A percentile compares a stretch with the other conserved stretches of the same genome.
Evolutionary conservation across 2,888 invertebrate species (phyloP).

Genomic region (Epiblema foenella): DNA sequence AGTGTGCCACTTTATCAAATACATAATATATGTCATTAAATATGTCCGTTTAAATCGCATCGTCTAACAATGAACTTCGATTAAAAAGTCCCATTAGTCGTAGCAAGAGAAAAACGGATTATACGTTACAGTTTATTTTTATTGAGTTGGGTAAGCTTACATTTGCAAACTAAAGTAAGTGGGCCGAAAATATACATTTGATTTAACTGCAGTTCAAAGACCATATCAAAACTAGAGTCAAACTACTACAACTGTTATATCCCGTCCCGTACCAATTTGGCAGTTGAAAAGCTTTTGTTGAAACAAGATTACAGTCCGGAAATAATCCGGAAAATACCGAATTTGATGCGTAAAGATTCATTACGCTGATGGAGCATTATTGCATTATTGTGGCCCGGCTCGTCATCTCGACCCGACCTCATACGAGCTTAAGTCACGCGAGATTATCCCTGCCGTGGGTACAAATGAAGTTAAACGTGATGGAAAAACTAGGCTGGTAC

Average conservation of each 20-base stretch:
- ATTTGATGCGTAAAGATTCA: conserved; percentile 31
- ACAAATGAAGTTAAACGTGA: not conserved
- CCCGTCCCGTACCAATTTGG: not conserved
- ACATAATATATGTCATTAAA: too few relatives aligned
- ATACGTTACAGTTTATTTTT: too few relatives aligned
- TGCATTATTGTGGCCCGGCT: conserved; percentile 28
- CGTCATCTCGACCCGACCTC: conserved; percentile 18
- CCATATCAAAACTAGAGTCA: not conserved
- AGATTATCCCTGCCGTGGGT: not conserved
- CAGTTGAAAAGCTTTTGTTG: conserved; percentile 5
- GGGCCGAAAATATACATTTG: too few relatives aligned
- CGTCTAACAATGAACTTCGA: too few relatives aligned
- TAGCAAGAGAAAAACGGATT: too few relatives aligned
- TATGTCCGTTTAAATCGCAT: too few relatives aligned
- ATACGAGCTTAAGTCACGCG: conserved; percentile 23
- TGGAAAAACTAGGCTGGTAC: not conserved
- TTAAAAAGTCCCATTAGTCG: too few relatives aligned
- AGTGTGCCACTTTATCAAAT: too few relatives aligned
- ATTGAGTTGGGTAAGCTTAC: not conserved
- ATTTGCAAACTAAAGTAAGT: not conserved
- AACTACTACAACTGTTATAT: not conserved
- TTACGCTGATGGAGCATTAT: conserved; percentile 37
- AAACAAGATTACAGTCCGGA: not conserved
- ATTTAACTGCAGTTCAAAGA: not conserved
- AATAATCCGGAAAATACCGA: conserved; percentile 21